These are phyloP conservation scores for Eupleurogrammus muticus DNA, from an alignment of 2,797 vertebrate species.

Conservation along the genomic window DNA sequence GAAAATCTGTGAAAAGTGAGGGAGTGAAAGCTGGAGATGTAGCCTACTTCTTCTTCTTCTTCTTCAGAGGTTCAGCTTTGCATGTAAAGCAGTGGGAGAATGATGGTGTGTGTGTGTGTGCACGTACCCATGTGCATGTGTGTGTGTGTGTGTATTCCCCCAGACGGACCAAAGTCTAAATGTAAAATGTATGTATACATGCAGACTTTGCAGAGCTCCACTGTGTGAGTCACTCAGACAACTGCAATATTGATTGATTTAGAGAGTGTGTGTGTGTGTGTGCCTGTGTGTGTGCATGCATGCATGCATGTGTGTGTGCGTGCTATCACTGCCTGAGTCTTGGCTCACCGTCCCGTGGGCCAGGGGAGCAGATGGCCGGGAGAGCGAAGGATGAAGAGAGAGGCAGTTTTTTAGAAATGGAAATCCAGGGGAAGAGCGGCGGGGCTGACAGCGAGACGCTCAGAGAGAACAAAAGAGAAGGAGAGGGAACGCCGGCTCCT, in stretches of 20 bases:
- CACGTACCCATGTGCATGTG: background rate
- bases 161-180: constrained; percentile 2
- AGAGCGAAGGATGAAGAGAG: constrained; percentile 80
- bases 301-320: constrained; percentile 32
- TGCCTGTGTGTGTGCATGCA: constrained; percentile 31
- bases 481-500: constrained; percentile 49
- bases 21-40: constrained; percentile 38
- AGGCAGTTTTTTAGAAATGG: constrained; percentile 84
- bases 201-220: constrained; percentile 4
- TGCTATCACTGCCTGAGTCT: constrained; percentile 69
- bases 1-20: constrained; percentile 23
- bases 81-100: constrained; percentile 36
- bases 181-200: constrained; percentile 23
- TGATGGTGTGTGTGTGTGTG: constrained; percentile 11
- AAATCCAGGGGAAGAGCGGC: constrained; percentile 81
- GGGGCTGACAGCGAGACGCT: constrained; percentile 70
- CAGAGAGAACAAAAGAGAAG: constrained; percentile 77
- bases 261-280: constrained; percentile 5
- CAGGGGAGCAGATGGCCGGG: constrained; percentile 86
- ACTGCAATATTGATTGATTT: constrained; percentile 75
- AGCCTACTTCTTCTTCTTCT: constrained; percentile 18
- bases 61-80: constrained; percentile 38
- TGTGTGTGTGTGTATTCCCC: constrained; percentile 3
- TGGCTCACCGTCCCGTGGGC: constrained; percentile 83
- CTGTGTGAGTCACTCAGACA: constrained; percentile 54